phyloP scores from a whole-genome alignment of 2,113 vertebrate species.

The Cariama cristata region DNA sequence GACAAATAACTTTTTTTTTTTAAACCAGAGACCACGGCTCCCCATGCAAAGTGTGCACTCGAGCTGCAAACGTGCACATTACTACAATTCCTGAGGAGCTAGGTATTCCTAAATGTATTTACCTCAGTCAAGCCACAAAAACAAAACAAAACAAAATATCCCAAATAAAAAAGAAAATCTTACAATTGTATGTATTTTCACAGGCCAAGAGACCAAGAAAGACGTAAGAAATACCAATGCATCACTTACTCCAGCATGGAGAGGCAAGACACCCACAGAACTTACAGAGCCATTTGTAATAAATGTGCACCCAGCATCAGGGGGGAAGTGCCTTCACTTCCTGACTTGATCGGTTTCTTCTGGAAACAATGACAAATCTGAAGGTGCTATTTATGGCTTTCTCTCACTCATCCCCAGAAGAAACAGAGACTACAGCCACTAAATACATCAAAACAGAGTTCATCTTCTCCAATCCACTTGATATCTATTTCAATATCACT shows the following conservation, averaged over 20 bases:
- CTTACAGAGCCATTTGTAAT: background rate
- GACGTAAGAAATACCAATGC: background rate
- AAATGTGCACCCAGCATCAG: background rate
- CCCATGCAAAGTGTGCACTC: fast-evolving
- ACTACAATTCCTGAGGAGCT: background rate
- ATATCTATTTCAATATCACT: background rate
- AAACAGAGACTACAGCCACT: background rate
- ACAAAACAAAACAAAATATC: background rate
- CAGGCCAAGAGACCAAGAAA: background rate
- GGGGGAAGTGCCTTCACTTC: constrained; percentile 1
- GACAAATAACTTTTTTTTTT: background rate
- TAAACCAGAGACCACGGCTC: background rate
- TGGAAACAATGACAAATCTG: constrained; percentile 44
- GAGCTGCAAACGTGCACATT: fast-evolving
- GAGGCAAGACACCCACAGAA: background rate
- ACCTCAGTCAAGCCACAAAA: background rate
- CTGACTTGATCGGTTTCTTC: background rate
- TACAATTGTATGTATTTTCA: background rate
- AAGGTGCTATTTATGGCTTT: constrained; percentile 26
- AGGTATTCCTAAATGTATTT: background rate
- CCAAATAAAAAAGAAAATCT: background rate
- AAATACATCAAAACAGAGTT: background rate
- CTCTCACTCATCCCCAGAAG: background rate
- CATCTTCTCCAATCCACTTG: background rate
- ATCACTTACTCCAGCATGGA: background rate